phyloP scores from a whole-genome alignment of 1,140 invertebrate genomes.

The Holcopasites calliopsidis region DNA sequence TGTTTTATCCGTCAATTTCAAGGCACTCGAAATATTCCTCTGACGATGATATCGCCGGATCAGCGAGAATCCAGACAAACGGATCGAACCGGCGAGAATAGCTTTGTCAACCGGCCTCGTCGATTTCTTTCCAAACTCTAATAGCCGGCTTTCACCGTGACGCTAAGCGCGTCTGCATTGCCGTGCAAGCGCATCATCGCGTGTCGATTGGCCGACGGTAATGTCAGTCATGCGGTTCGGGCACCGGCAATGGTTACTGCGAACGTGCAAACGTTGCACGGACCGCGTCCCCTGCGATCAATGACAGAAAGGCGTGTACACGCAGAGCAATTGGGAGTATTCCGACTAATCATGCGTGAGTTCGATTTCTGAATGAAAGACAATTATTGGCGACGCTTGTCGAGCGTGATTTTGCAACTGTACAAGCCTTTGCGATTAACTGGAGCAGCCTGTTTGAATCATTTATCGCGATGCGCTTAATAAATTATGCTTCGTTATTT shows the following conservation, averaged over 20 bases:
- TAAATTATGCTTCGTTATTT: too few species aligned
- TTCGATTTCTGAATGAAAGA: too few species aligned
- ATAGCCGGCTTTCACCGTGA: neutral
- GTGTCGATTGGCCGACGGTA: conserved; percentile 55
- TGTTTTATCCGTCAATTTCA: neutral
- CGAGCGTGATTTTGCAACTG: too few species aligned
- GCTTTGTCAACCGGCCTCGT: neutral
- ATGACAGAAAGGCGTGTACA: neutral
- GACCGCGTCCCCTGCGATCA: conserved; percentile 22
- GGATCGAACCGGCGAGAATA: neutral
- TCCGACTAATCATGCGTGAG: too few species aligned
- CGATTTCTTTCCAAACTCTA: neutral
- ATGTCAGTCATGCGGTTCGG: conserved; percentile 49
- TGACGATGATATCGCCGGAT: neutral
- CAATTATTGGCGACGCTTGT: too few species aligned
- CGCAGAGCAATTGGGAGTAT: neutral
- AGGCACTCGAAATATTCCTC: too few species aligned
- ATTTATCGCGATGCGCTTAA: too few species aligned
- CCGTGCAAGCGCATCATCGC: conserved; percentile 5
- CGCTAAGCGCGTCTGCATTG: conserved; percentile 24
- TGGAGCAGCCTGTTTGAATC: too few species aligned
- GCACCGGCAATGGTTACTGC: conserved; percentile 49
- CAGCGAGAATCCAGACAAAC: neutral
- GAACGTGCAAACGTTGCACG: conserved; percentile 35
- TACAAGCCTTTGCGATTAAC: too few species aligned